These are phyloP conservation scores for Polypterus bichir DNA, from an alignment of 2,113 vertebrate genomes.

Conservation along the genomic window DNA sequence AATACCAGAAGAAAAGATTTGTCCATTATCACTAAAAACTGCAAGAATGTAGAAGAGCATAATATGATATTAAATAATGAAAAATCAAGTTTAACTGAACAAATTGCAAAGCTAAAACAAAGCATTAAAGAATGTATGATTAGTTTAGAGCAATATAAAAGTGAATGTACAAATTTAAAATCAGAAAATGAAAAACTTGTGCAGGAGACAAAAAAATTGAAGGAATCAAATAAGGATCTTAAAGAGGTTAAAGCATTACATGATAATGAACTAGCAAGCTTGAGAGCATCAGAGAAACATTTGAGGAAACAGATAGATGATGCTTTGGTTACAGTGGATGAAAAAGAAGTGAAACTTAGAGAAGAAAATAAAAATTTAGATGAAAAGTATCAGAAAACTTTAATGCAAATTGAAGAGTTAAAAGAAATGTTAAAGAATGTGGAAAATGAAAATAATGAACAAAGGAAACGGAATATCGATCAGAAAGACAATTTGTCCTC, in stretches of 20 bases:
- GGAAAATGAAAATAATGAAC: slow-evolving; percentile 45
- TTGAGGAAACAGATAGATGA: slow-evolving; percentile 40
- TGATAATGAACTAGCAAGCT: slow-evolving; percentile 37
- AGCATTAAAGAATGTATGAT: slow-evolving; percentile 32
- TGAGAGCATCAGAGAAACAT: slow-evolving; percentile 57
- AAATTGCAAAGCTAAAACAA: slow-evolving; percentile 39
- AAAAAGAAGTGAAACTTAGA: slow-evolving; percentile 47
- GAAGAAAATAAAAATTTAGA: slow-evolving; percentile 52
- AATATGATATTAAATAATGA: slow-evolving; percentile 48
- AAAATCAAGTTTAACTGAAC: slow-evolving; percentile 39
- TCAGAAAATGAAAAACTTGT: slow-evolving; percentile 38
- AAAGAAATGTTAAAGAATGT: slow-evolving; percentile 45
- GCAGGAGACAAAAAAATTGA: slow-evolving; percentile 32
- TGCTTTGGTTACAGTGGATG: slow-evolving; percentile 33
- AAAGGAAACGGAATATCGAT: slow-evolving; percentile 45
- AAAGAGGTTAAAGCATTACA: slow-evolving; percentile 35
- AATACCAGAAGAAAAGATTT: slow-evolving; percentile 48
- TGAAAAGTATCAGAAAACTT: slow-evolving; percentile 49
- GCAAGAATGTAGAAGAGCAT: slow-evolving; percentile 56
- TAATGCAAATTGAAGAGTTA: slow-evolving; percentile 37
- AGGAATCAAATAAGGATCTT: slow-evolving; percentile 38
- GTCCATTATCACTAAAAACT: slow-evolving; percentile 47
- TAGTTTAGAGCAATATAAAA: slow-evolving; percentile 25
- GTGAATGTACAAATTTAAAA: slow-evolving; percentile 34
- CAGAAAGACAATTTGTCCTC: slow-evolving; percentile 36